These are phyloP conservation scores for Sinella curviseta DNA, from an alignment of 1,140 invertebrate species.

Conservation along the genomic window DNA sequence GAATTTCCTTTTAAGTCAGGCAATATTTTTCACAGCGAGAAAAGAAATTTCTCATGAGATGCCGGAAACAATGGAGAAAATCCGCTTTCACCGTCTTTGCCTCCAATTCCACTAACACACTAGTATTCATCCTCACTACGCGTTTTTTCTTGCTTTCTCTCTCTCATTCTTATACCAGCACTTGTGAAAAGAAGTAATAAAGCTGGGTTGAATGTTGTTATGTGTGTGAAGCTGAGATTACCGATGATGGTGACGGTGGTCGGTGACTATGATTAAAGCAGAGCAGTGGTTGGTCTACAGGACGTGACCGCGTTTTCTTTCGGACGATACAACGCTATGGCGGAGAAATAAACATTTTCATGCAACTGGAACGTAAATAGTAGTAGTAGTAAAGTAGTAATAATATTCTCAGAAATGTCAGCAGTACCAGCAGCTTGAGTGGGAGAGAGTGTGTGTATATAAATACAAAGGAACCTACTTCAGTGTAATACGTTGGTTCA, in stretches of 20 bases:
- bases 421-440: not conserved
- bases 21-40: not conserved
- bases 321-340: no score
- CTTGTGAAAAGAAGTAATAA: no score
- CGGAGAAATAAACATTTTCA: no score
- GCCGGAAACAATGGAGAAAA: not conserved
- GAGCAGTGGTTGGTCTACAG: no score
- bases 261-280: no score
- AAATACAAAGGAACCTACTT: not conserved
- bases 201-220: no score
- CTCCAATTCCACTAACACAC: not conserved
- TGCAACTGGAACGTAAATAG: not conserved
- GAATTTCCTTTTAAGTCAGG: not conserved
- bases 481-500: not conserved
- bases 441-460: not conserved
- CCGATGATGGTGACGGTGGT: no score
- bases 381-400: not conserved
- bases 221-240: no score
- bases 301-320: no score
- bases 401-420: not conserved
- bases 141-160: no score
- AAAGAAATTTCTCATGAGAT: not conserved
- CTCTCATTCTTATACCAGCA: no score
- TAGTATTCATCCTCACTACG: no score
- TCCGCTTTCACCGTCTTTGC: not conserved